phyloP scores from a whole-genome alignment of 2,797 vertebrate genomes.

The Hemibagrus guttatus region DNA sequence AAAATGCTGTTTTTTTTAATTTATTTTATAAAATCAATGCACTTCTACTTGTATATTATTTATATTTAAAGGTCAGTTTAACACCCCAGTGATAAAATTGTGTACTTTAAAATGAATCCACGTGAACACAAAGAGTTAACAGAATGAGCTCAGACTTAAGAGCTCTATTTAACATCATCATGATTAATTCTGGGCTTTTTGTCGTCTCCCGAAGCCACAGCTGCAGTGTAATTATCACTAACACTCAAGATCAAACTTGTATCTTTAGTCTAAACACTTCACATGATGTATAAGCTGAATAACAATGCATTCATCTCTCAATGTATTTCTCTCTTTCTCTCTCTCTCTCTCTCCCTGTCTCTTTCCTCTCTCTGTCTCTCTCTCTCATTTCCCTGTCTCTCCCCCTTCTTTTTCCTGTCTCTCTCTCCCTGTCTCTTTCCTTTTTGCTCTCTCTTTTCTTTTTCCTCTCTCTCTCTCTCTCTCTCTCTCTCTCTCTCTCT shows the following conservation, averaged over 20 bases:
- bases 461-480: too few species aligned
- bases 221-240: slow-evolving; percentile 21
- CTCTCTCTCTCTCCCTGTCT: too few species aligned
- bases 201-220: background rate
- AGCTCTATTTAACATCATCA: background rate
- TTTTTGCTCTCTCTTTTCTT: too few species aligned
- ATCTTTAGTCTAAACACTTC: background rate
- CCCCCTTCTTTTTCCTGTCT: too few species aligned
- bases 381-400: background rate
- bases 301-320: background rate
- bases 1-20: background rate
- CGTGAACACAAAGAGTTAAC: background rate
- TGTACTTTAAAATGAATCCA: background rate
- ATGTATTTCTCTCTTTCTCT: too few species aligned
- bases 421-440: too few species aligned
- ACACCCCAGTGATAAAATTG: background rate
- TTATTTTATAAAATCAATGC: background rate
- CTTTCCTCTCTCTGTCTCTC: too few species aligned
- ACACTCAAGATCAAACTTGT: slow-evolving; percentile 26
- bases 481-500: too few species aligned
- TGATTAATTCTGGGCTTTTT: background rate
- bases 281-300: background rate
- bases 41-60: background rate
- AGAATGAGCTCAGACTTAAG: background rate
- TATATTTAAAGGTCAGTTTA: background rate